Conservation (phyloP, 2,888 invertebrate genomes). For the Plebejus melissa region DNA sequence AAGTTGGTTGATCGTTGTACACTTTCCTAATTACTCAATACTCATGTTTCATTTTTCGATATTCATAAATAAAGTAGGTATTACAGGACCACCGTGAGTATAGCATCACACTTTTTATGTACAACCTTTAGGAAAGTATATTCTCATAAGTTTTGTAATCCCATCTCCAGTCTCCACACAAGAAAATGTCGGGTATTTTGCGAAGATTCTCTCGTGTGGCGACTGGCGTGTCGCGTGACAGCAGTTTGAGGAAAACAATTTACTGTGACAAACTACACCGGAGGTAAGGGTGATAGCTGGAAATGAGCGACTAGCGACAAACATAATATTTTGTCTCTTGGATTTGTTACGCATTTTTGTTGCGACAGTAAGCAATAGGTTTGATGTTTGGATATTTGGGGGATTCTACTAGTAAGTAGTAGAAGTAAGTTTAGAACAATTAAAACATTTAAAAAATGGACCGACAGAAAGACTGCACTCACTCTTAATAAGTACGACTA, state of each 20-base stretch:
- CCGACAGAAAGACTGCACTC: no score
- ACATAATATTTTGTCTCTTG: background rate
- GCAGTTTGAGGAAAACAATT: slow-evolving; percentile 13
- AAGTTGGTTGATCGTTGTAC: no score
- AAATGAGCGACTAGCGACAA: background rate
- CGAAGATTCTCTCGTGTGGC: background rate
- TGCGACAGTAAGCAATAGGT: background rate
- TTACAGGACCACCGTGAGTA: no score
- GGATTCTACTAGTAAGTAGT: background rate
- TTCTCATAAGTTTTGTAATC: background rate
- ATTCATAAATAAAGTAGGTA: no score
- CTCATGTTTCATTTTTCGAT: no score
- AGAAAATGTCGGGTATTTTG: background rate
- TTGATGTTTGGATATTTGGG: background rate
- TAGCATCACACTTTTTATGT: no score
- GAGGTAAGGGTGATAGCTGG: background rate
- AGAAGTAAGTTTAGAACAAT: background rate
- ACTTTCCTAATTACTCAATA: no score
- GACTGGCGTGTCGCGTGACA: background rate
- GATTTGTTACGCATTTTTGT: background rate
- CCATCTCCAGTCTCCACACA: background rate
- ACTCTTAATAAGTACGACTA: no score
- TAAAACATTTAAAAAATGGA: background rate
- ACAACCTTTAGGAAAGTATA: background rate
- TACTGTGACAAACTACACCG: slow-evolving; percentile 9